Evolutionary conservation across 2,888 invertebrate genomes (phyloP).

Genomic region (Dolomedes plantarius): DNA sequence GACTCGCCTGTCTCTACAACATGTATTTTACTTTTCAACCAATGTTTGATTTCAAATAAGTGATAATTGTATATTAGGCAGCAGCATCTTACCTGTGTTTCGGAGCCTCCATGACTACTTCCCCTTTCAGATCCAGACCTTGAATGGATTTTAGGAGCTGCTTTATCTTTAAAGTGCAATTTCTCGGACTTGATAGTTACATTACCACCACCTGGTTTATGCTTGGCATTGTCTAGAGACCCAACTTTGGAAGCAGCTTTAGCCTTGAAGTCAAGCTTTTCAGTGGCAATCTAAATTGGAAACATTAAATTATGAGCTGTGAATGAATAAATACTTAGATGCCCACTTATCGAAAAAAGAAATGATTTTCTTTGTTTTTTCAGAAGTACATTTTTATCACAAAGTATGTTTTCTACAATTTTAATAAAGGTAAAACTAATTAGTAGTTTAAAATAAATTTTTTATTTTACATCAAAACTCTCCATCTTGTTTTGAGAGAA

Average conservation of each 20-base stretch:
- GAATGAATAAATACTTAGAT: not conserved
- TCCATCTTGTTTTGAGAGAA: no score
- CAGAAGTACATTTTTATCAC: no score
- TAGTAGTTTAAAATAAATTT: no score
- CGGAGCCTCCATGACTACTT: constrained; percentile 75
- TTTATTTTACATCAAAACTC: no score
- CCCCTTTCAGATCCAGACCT: constrained; percentile 71
- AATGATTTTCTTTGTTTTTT: no score
- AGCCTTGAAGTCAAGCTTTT: constrained; percentile 73
- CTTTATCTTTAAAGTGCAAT: constrained; percentile 93
- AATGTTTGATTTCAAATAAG: no score
- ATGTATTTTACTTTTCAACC: no score
- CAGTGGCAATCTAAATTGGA: constrained; percentile 44
- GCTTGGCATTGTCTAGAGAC: constrained; percentile 91
- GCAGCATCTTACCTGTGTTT: constrained; percentile 75
- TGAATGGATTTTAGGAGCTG: constrained; percentile 79
- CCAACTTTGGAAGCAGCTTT: constrained; percentile 95
- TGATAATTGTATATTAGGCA: no score
- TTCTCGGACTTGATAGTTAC: constrained; percentile 80
- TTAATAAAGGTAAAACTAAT: no score
- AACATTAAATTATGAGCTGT: not conserved
- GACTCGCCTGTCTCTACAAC: no score
- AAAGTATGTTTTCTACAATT: no score
- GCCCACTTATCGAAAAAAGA: not conserved
- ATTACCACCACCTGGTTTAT: constrained; percentile 90